Conservation (phyloP, 1,140 invertebrate genomes). For the Steinernema khuongi region DNA sequence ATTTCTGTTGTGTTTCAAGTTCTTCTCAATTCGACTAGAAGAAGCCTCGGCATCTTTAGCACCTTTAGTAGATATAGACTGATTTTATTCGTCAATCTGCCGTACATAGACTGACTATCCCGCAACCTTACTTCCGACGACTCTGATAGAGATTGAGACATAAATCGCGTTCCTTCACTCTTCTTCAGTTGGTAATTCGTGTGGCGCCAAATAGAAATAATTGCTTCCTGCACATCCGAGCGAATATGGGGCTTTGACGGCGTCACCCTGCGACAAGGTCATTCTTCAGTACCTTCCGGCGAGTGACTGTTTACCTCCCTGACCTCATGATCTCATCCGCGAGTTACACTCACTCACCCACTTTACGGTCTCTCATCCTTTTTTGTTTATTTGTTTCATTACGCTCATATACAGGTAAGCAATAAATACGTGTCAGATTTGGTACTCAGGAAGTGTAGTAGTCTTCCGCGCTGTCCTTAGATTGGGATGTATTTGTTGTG, state of each 20-base stretch:
- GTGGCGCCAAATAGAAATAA: conserved; percentile 11
- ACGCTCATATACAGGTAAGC: background rate
- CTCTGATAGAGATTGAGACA: too few relatives aligned
- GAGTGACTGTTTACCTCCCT: background rate
- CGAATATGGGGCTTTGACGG: conserved; percentile 7
- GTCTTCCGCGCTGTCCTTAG: background rate
- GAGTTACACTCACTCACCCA: background rate
- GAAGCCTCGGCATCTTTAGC: too few relatives aligned
- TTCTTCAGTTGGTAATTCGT: background rate
- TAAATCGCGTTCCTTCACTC: background rate
- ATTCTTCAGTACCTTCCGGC: background rate
- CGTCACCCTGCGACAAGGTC: background rate
- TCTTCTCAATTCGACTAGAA: too few relatives aligned
- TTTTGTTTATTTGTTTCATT: background rate
- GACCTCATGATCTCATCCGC: background rate
- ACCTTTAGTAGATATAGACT: too few relatives aligned
- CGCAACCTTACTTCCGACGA: too few relatives aligned
- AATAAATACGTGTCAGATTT: background rate
- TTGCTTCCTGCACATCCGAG: conserved; percentile 1
- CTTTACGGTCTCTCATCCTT: background rate
- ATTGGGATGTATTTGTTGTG: background rate
- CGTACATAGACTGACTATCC: too few relatives aligned
- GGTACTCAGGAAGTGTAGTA: background rate
- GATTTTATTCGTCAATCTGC: too few relatives aligned
- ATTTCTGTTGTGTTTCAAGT: too few relatives aligned